phyloP scores from a whole-genome alignment of 2,888 invertebrate species.

The Eilema caniola region DNA sequence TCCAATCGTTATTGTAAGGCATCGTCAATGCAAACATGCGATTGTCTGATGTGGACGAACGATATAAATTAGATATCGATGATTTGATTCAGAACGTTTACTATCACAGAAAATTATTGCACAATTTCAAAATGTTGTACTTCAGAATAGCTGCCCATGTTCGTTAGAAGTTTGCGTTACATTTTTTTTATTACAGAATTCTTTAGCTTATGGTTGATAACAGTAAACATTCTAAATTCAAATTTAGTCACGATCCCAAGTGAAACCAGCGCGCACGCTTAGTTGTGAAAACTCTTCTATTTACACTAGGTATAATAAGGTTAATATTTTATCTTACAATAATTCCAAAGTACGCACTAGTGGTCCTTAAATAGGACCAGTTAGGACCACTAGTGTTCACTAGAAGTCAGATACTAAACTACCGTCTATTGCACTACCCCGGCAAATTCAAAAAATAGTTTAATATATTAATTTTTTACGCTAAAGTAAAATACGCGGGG shows the following conservation, averaged over 20 bases:
- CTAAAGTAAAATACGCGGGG: conserved; percentile 63
- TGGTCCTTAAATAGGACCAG: conserved; percentile 14
- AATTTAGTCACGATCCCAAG: conserved; percentile 50
- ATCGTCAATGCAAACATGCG: conserved; percentile 26
- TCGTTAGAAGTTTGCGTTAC: neutral
- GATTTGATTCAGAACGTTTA: conserved; percentile 12
- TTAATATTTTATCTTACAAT: conserved; percentile 62
- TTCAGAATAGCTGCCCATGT: neutral
- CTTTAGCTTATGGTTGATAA: too few relatives aligned
- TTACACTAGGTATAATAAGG: conserved; percentile 68
- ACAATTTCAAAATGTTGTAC: neutral
- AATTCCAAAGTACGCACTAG: conserved; percentile 41
- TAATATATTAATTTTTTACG: conserved; percentile 62
- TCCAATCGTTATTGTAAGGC: conserved; percentile 29
- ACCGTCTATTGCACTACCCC: conserved; percentile 85
- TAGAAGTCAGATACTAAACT: conserved; percentile 65
- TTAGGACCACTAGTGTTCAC: conserved; percentile 26
- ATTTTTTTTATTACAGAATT: too few relatives aligned
- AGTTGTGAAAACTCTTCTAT: conserved; percentile 62
- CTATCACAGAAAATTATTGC: neutral
- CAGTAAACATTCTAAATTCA: conserved; percentile 40
- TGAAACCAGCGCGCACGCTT: conserved; percentile 57
- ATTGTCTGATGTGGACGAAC: conserved; percentile 32
- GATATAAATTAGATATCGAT: conserved; percentile 32
- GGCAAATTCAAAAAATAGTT: conserved; percentile 78